These are phyloP conservation scores for Drosophila kanekoi DNA, from an alignment of 2,888 invertebrate genomes.

Conservation along the genomic window DNA sequence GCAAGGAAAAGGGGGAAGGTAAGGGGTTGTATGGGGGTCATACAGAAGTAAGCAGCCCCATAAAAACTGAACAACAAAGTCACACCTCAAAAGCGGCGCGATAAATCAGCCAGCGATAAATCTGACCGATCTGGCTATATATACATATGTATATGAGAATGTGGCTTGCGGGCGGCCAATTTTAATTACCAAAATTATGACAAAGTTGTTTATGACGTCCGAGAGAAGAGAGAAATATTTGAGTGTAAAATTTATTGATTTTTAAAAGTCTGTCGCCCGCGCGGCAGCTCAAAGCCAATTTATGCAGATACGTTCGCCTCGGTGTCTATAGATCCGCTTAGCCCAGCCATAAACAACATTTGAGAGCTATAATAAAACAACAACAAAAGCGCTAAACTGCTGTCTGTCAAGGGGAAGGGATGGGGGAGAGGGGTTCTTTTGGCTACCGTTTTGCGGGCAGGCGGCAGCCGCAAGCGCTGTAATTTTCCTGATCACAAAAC, in stretches of 20 bases:
- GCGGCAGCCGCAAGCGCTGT: constrained; percentile 49
- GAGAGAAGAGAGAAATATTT: constrained; percentile 60
- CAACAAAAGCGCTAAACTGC: constrained; percentile 71
- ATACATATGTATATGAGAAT: too few species aligned
- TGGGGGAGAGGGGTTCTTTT: constrained; percentile 1
- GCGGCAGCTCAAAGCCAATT: constrained; percentile 58
- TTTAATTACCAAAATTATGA: constrained; percentile 82
- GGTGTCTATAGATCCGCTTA: constrained; percentile 70
- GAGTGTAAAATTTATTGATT: constrained; percentile 75
- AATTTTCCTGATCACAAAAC: constrained; percentile 59
- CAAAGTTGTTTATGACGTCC: constrained; percentile 81
- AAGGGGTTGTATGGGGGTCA: not conserved
- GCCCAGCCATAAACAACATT: constrained; percentile 74
- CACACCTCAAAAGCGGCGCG: constrained; percentile 69
- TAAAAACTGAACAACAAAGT: constrained; percentile 75
- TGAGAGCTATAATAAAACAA: constrained; percentile 59
- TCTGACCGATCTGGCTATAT: constrained; percentile 40
- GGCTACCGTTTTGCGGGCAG: constrained; percentile 19
- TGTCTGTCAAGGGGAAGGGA: constrained; percentile 24
- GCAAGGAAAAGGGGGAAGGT: not conserved
- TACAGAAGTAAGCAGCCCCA: constrained; percentile 45
- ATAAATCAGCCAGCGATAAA: constrained; percentile 70
- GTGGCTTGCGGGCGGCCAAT: constrained; percentile 68
- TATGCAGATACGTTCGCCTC: constrained; percentile 32
- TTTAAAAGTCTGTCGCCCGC: constrained; percentile 70